A percentile compares a stretch with the other conserved stretches of the same genome.
Conservation (phyloP, 2,113 vertebrate species). For the Nicator chloris region DNA sequence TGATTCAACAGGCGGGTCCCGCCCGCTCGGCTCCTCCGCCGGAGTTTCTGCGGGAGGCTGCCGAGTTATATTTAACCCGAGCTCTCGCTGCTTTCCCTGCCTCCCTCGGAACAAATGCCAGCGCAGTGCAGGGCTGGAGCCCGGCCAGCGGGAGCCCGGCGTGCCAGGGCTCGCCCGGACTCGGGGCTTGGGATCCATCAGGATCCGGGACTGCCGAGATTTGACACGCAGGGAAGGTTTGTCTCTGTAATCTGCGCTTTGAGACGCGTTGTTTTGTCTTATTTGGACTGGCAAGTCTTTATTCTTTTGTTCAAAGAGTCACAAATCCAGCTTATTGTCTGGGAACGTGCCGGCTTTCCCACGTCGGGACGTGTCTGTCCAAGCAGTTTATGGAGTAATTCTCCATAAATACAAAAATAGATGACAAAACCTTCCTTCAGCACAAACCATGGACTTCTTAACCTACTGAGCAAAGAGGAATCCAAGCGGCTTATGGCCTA, state of each 20-base stretch:
- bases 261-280: not conserved
- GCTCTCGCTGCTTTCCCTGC: not conserved
- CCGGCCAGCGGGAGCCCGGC: not conserved
- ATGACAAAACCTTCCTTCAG: not conserved
- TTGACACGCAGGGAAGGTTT: not conserved
- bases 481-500: not conserved
- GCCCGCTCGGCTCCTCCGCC: not conserved
- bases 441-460: not conserved
- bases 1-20: not conserved
- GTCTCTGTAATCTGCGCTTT: not conserved
- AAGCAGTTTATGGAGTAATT: not conserved
- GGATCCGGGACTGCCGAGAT: not conserved
- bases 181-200: not conserved
- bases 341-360: not conserved
- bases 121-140: not conserved
- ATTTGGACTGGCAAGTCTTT: not conserved
- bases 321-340: not conserved
- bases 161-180: not conserved
- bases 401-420: not conserved
- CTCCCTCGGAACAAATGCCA: constrained; percentile 8
- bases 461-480: not conserved
- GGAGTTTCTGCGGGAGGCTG: not conserved
- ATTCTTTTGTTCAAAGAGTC: not conserved
- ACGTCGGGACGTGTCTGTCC: not conserved
- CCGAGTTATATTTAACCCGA: constrained; percentile 31